Evolutionary conservation across 30 jellyfish, hydroid and myxozoan species (phyloP).

Genomic region (Chrysaora quinquecirrha): DNA sequence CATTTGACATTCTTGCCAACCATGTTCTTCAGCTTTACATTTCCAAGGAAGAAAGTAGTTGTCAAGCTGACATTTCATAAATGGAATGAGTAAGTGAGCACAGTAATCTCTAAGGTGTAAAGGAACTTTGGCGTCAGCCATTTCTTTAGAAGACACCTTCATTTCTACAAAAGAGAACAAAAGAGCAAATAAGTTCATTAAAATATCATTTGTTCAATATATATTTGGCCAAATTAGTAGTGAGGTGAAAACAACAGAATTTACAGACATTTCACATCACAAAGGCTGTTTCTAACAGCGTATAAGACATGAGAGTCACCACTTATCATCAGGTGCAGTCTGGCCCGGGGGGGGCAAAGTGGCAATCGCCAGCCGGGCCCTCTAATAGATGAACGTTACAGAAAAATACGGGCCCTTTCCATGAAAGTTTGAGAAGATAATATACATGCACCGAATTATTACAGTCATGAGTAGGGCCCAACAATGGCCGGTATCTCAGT

Average conservation of each 20-base stretch:
- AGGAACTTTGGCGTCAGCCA: slow-evolving; percentile 91
- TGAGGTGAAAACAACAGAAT: not conserved
- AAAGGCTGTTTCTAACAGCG: no score
- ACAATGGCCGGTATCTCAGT: no score
- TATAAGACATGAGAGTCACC: no score
- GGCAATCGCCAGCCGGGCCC: no score
- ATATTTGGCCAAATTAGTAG: not conserved
- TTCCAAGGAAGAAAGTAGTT: slow-evolving; percentile 75
- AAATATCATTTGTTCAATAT: not conserved
- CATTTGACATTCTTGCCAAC: slow-evolving; percentile 91
- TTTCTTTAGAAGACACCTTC: slow-evolving; percentile 78
- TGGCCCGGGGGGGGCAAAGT: no score
- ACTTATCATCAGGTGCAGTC: no score
- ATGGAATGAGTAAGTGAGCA: slow-evolving; percentile 87
- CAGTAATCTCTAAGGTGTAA: slow-evolving; percentile 84
- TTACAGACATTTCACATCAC: not conserved
- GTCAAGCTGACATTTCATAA: slow-evolving; percentile 76
- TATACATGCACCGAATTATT: no score
- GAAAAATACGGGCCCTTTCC: no score
- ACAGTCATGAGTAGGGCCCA: no score
- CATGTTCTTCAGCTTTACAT: slow-evolving; percentile 80
- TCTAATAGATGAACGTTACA: no score
- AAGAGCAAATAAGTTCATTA: not conserved
- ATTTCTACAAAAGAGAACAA: slow-evolving; percentile 55
- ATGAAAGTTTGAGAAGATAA: no score